Base-by-base conservation (phyloP, 2,797 vertebrate species). In the Poecilia wingei region DNA sequence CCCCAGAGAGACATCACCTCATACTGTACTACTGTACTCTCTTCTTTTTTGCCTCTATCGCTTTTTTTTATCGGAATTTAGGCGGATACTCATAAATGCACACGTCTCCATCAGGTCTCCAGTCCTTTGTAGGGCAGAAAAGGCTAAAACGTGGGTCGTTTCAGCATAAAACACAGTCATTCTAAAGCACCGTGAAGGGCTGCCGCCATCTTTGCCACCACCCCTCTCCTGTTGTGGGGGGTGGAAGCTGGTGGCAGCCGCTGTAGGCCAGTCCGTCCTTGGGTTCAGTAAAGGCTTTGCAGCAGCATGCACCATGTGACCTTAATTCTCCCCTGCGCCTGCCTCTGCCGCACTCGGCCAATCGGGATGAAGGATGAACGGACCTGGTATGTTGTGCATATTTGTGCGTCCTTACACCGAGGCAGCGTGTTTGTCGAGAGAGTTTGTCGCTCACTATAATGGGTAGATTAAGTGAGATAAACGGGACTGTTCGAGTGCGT, bases 221-320 rank as follows among this genome's bases (percentile, higher is more conserved):
- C 75, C 79, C 74, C n/a, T 79, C 20, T 68, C 53, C 83, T 79
- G 74, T 76, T 18, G 22, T 33, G 68, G 68, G 41, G 68, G 41
- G 39, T 41, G 41, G 66, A 13, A 22, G 12, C 2, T 22, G 16
- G 16, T 22, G 68, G 74, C 22, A 80, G 74, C 31, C 80, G 78
- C 41, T 84, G 86, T 86, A 90, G 89, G 91, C 91, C 86, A 75
- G 88, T 80, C 77, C 81, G 90, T 93, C 91, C 91, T 93, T 94
- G 92, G 84, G 85, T 91, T 89, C 87, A 88, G 87, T 90, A 89
- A 93, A 88, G 92, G 92, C 94, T 70, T 94, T 94, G 94, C 89
- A 91, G 86, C 86, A 88, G 88, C 83, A 89, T 77, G 69, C 84
- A 92, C 89, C 92, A 92, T 92, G 91, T 94, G 93, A 94, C 95